Percentiles rank a stretch among this genome's conserved stretches.
Conservation (phyloP, 2,113 vertebrate species). For the Petrocephalus zakoni region DNA sequence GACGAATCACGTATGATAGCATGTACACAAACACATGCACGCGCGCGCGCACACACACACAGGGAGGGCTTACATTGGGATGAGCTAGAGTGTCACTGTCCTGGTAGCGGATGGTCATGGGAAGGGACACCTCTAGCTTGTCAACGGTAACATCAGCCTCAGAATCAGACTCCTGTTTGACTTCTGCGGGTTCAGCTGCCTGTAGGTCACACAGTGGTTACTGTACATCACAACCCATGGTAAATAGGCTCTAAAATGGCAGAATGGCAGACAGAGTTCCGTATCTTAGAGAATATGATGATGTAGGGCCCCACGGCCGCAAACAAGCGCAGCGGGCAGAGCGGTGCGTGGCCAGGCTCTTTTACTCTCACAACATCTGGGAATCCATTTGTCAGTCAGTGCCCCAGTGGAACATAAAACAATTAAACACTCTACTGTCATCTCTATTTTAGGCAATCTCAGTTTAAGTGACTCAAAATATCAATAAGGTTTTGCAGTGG, state of each 20-base stretch:
- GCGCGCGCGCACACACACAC: background rate
- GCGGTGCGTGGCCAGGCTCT: background rate
- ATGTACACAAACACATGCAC: background rate
- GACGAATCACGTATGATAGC: background rate
- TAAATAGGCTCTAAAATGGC: background rate
- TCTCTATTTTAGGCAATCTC: background rate
- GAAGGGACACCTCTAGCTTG: constrained; percentile 63
- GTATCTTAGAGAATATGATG: background rate
- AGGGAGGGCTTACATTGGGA: constrained; percentile 72
- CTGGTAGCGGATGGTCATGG: constrained; percentile 82
- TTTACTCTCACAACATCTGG: too few species aligned
- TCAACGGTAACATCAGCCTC: constrained; percentile 41
- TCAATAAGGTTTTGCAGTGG: background rate
- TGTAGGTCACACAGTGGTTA: constrained; percentile 29
- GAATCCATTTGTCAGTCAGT: background rate
- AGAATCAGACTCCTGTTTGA: constrained; percentile 44
- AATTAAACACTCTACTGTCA: background rate
- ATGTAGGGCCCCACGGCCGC: background rate
- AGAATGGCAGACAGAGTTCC: background rate
- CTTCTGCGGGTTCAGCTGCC: constrained; percentile 40
- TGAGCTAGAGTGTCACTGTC: constrained; percentile 84
- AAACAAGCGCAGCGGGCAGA: background rate
- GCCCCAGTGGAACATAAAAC: background rate
- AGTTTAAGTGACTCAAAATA: background rate
- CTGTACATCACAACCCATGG: background rate